Evolutionary conservation across 1,140 invertebrate species (phyloP).

Genomic region (Acyrthosiphon pisum): DNA sequence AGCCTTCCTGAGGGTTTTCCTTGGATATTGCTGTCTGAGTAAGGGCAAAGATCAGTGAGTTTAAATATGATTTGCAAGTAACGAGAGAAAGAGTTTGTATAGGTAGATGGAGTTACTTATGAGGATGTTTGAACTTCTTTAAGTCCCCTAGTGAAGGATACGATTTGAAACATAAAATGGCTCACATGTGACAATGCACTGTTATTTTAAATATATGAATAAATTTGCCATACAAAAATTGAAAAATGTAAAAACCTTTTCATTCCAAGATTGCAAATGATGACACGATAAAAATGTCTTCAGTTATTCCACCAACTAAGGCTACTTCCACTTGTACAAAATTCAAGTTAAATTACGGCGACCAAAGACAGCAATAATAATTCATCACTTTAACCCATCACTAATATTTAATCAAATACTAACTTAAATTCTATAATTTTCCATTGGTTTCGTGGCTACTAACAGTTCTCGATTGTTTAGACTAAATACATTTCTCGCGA

Average conservation of each 20-base stretch:
- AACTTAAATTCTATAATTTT: background rate
- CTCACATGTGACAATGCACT: background rate
- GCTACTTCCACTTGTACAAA: no score
- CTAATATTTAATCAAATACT: no score
- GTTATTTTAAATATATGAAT: background rate
- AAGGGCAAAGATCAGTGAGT: background rate
- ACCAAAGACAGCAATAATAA: no score
- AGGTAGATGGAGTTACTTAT: background rate
- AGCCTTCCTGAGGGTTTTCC: background rate
- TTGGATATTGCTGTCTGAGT: background rate
- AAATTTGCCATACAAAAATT: background rate
- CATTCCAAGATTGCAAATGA: background rate
- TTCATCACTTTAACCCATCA: background rate
- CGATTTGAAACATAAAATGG: background rate
- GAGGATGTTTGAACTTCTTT: background rate
- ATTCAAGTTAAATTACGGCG: no score
- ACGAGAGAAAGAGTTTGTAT: background rate
- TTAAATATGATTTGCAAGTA: background rate
- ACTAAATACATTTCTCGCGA: no score
- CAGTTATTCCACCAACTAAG: background rate
- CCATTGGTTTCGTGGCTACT: no score
- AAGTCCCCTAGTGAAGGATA: background rate
- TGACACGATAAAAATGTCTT: background rate
- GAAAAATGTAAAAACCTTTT: background rate
- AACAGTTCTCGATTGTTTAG: background rate